Evolutionary conservation across 2,888 invertebrate genomes (phyloP).

Genomic region (Ceraclea dissimilis): DNA sequence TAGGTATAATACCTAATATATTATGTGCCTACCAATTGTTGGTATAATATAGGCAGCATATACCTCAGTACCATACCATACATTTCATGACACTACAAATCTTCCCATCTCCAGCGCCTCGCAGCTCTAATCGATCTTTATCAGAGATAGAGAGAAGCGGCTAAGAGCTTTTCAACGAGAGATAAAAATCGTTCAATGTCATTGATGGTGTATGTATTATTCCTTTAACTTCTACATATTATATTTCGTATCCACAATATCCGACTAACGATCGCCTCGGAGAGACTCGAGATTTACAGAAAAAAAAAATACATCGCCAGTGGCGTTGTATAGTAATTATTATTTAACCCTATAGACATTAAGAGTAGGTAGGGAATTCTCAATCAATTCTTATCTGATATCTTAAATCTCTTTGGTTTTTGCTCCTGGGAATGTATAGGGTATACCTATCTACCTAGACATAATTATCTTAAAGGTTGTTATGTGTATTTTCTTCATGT

Average conservation of each 20-base stretch:
- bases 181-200: slow-evolving; percentile 2
- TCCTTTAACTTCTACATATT: no score
- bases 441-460: no score
- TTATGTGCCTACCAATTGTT: no score
- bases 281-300: no score
- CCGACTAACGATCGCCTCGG: no score
- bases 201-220: not conserved
- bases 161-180: not conserved
- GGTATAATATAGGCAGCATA: no score
- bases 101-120: not conserved
- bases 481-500: no score
- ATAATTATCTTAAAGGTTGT: no score
- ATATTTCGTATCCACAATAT: no score
- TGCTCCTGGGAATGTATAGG: no score
- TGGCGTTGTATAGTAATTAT: not conserved
- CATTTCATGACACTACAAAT: not conserved
- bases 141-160: not conserved
- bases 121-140: not conserved
- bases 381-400: not conserved
- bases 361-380: not conserved
- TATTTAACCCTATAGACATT: not conserved
- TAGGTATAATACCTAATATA: no score
- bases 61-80: not conserved
- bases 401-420: not conserved
- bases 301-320: not conserved